phyloP scores from a whole-genome alignment of 2,113 vertebrate genomes.

The human region GRCh38 chr4:11230501-11231000 shows the following conservation, averaged over 20 bases:
- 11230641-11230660: not conserved
- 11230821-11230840: not conserved
- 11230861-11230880: not conserved
- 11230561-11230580: not conserved
- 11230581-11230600: not conserved
- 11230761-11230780: too few species aligned
- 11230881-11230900: not conserved
- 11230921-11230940: not conserved
- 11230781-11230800: not conserved
- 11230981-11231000: not conserved
- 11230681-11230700: not conserved
- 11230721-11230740: too few species aligned
- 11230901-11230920: not conserved
- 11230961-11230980: not conserved
- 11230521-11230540: accelerated
- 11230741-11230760: too few species aligned
- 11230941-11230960: not conserved
- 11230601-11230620: not conserved
- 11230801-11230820: too few species aligned
- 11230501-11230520: not conserved
- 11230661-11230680: not conserved
- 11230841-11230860: not conserved
- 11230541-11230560: not conserved
- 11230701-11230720: not conserved
- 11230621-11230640: not conserved